These are phyloP conservation scores for Cylas formicarius DNA, from an alignment of 1,140 invertebrate species.

Conservation along the genomic window DNA sequence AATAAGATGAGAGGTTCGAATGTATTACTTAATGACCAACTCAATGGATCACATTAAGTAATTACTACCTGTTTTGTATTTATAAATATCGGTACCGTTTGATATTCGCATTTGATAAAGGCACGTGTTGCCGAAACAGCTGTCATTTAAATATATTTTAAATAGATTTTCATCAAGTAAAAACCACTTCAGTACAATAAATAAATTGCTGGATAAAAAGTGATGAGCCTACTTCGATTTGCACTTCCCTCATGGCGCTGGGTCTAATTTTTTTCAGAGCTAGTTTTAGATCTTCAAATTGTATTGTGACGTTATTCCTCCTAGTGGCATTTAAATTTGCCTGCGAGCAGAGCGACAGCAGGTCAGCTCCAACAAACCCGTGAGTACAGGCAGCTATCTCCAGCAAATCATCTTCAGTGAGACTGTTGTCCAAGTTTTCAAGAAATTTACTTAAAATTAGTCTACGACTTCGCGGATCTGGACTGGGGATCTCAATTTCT, in stretches of 20 bases:
- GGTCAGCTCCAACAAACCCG: conserved; percentile 84
- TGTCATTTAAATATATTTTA: too few species aligned
- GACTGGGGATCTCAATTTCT: conserved; percentile 80
- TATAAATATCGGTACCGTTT: too few species aligned
- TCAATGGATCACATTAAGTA: neutral
- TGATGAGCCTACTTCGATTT: conserved; percentile 53
- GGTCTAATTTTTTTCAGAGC: conserved; percentile 70
- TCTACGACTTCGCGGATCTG: conserved; percentile 56
- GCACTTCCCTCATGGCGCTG: conserved; percentile 83
- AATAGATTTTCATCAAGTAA: too few species aligned
- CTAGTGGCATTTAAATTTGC: conserved; percentile 55
- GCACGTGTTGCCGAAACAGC: too few species aligned
- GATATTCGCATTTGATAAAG: too few species aligned
- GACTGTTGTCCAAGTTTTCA: conserved; percentile 46
- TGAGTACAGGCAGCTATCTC: conserved; percentile 65
- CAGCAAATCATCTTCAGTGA: conserved; percentile 52
- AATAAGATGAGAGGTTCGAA: too few species aligned
- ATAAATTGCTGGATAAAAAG: neutral
- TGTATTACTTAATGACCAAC: too few species aligned
- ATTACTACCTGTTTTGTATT: too few species aligned
- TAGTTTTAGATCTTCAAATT: conserved; percentile 49
- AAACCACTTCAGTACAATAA: too few species aligned
- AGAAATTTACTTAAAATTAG: conserved; percentile 63
- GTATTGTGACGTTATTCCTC: conserved; percentile 28
- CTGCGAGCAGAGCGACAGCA: conserved; percentile 65